Evolutionary conservation across 2,113 vertebrate species (phyloP), one percentile per base, ranked within the genome.

Genomic region (Hippoglossus stenolepis): DNA sequence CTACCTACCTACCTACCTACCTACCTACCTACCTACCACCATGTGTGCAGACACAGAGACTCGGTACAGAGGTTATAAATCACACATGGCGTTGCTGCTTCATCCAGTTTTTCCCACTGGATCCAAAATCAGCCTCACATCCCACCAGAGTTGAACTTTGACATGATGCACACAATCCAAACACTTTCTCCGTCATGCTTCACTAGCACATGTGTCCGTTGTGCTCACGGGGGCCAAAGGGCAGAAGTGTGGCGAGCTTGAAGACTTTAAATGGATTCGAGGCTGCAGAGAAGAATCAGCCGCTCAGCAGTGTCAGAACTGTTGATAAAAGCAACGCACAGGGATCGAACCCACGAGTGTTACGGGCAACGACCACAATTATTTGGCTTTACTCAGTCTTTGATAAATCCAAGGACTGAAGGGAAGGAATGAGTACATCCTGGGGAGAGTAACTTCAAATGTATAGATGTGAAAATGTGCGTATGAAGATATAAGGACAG

Each of bases 201-300:
- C 62, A 40, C 31, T 10, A 28, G 17, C 49, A 49, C 47, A 51
- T 18, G 47, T 18, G 4, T 18, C 24, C 26, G n/a, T 56, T 31
- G 26, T 8, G 23, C 21, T 58, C 66, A 4, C 3, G 2, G 28
- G 2, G 82, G 77, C 40, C 77, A 85, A 65, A 79, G 77, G 80
- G 3, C 77, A 83, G 21, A 76, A 7, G 15, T 21, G 68, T 28
- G 62, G 56, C 14, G 18, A 18, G 49, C 43, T 26, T 4, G 24
- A 49, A n/a, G 11, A 64, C 57, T 73, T 71, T 24, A 20, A 64
- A 84, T 72, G 17, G 28, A 67, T 66, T 51, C 58, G 35, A 60
- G 28, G 9, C 57, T 8, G 24, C 13, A 20, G 53, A 49, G n/a
- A 24, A 58, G 57, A 65, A 17, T 66, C 72, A 49, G 57, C 71